Base-by-base conservation (phyloP, 2,888 invertebrate species). In the Gandaritis pyraliata region DNA sequence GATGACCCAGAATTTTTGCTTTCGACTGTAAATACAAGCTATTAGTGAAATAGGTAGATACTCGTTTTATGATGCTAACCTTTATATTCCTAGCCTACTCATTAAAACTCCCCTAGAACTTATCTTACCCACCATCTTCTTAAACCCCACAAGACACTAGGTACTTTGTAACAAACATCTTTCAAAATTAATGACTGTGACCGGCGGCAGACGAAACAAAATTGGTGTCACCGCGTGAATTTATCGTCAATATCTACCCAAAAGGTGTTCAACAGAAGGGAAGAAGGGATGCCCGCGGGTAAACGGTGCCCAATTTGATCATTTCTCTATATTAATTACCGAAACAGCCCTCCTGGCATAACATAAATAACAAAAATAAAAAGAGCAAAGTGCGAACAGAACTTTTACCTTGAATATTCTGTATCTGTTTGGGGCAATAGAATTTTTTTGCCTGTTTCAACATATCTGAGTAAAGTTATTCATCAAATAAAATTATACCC, bases 321-420 rank as follows among this genome's bases (percentile, higher is more conserved):
- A 86, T 86, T 85, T 78, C 83, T 86, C 82, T 83, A 84, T 85
- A 86, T 87, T 87, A 86, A 87, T 87, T 86, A 86, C 80, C 78
- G 78, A 81, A 83, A 81, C 79, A 79, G 76, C 83, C 83, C 77
- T 72, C 72, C 77, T 75, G 76, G 72, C 68, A 23, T 23, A 58
- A 48, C 63, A 86, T 85, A 86, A 86, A 86, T 84, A 85, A 86
- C 80, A 80, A 85, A 85, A 83, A 84, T 80, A 47, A 50, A 51
- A 45, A 13, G 10, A n/a, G 46, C 39, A 7, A 50, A 46, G 57
- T 13, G 29, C 16, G 53, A 49, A 23, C 38, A 12, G 38, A 8
- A 33, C n/a, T 30, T 6, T 47, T 29, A 12, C 10, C 1, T 5
- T 18, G 12, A 33, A 30, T 13, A 16, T 62, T 62, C 62, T 30